Base-by-base conservation (phyloP, 2,797 vertebrate species). In the Choloepus didactylus region DNA sequence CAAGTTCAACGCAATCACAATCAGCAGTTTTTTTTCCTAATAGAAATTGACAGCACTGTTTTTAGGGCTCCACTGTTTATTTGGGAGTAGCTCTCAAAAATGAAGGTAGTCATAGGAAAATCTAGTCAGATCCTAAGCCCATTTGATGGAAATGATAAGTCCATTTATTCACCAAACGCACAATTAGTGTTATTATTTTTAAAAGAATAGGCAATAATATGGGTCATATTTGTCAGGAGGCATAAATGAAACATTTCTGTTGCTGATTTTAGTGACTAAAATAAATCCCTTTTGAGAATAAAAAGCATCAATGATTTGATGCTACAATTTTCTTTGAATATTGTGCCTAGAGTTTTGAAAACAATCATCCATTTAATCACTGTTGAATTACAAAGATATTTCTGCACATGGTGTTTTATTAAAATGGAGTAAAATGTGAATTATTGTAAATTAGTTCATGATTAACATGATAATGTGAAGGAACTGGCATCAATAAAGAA, bases 351-450 rank as follows among this genome's bases (percentile, higher is more conserved):
- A 59, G 51, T 73, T 91, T 96, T 76, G 51, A 89, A 94, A 93
- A 96, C 87, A 93, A 82, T 90, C 94, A 96, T 66, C 66, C 46
- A 49, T 76, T 38, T 59, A 92, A 92, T 95, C 19, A 84, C 3
- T 35, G 9, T 46, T 69, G 62, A 77, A 88, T 95, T 79, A 81
- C 41, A 92, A 91, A 93, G 56, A 59, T 11, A 87, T 81, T 86
- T 86, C 44, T 31, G 8, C 70, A 82, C 60, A 62, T 84, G 62
- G 9, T 19, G 38, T 35, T 35, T 64, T 29, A 54, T 66, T 72
- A 91, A 95, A 92, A 89, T 21, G 16, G 5, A 79, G 79, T 91
- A 46, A 80, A 62, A 96, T 73, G 70, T 60, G 88, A 95, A 93
- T 94, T 59, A 56, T 29, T 92, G 59, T n/a, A 93, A 93, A 91